Base-by-base conservation (phyloP, 2,113 vertebrate genomes). In the Phaethornis superciliosus region DNA sequence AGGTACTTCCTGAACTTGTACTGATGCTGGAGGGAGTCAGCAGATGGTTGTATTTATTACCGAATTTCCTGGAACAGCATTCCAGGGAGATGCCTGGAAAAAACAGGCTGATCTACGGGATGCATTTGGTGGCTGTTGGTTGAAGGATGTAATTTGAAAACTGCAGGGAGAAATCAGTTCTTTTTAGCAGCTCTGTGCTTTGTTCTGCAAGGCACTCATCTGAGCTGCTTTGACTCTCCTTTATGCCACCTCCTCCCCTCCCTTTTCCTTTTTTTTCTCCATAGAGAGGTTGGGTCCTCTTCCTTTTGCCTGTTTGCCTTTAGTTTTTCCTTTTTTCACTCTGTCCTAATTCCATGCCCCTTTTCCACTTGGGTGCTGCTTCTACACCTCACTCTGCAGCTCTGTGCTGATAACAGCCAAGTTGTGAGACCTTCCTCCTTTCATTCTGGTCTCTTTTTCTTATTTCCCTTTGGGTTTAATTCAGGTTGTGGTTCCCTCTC, bases 51-150 rank as follows among this genome's bases (percentile, higher is more conserved):
- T 72, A 5, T 47, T 91, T 71, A 3, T 28, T 79, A 46, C 30
- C 49, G 4, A n/a, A 24, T 18, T 64, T 44, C 21, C 60, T 49
- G 1, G 2, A 15, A 9, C 7, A 28, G 14, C 0, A 0, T 56
- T 11, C 6, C 19, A 26, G 12, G n/a, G 15, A 16, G 60, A 47
- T 9, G n/a, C 28, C 30, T n/a, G 28, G 49, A 12, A 14, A 42
- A 26, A 46, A 4, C 1, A 12, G 10, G 28, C 22, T 68, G 32
- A 78, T 64, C 35, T 13, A 3, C 23, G 62, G 2, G 0, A 7
- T 9, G 1, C 4, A 0, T 28, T 49, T 58, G 3, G 5, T 6
- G 7, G 16, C 2, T 7, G 13, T 0, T 10, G 46, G 30, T 5
- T 58, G 15, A 44, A 56, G 33, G 35, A 55, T 14, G 2, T 20